Conservation (phyloP, 2,797 vertebrate genomes). For the Anableps anableps region DNA sequence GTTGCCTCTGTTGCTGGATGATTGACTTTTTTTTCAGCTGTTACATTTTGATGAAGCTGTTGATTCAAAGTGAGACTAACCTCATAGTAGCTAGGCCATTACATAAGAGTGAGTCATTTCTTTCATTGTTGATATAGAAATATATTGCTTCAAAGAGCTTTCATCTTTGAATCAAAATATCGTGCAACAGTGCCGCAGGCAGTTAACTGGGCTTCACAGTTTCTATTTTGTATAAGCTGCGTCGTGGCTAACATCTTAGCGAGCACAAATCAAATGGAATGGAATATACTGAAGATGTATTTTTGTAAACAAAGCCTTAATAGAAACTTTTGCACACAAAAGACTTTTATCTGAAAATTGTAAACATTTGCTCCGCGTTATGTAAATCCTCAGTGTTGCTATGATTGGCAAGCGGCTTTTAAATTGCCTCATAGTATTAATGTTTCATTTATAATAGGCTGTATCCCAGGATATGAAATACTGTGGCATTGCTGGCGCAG, state of each 20-base stretch:
- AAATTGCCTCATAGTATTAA: slow-evolving; percentile 39
- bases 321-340: slow-evolving; percentile 14
- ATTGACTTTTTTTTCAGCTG: slow-evolving; percentile 1
- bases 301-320: slow-evolving; percentile 28
- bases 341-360: slow-evolving; percentile 25
- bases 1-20: slow-evolving; percentile 2
- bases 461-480: slow-evolving; percentile 37
- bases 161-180: slow-evolving; percentile 25
- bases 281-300: neutral
- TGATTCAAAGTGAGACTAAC: slow-evolving; percentile 17
- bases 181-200: slow-evolving; percentile 10
- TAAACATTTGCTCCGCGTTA: slow-evolving; percentile 29
- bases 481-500: slow-evolving; percentile 38
- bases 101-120: slow-evolving; percentile 13
- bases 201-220: slow-evolving; percentile 4
- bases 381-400: slow-evolving; percentile 41
- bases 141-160: slow-evolving; percentile 21
- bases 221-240: slow-evolving; percentile 9
- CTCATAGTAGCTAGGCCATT: slow-evolving; percentile 9
- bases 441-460: slow-evolving; percentile 40
- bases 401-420: slow-evolving; percentile 48
- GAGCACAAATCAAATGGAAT: slow-evolving; percentile 13
- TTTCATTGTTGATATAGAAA: slow-evolving; percentile 16
- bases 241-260: slow-evolving; percentile 1
- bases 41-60: slow-evolving; percentile 11